Base-by-base conservation (phyloP, 2,888 invertebrate species). In the Parascotia fuliginaria region DNA sequence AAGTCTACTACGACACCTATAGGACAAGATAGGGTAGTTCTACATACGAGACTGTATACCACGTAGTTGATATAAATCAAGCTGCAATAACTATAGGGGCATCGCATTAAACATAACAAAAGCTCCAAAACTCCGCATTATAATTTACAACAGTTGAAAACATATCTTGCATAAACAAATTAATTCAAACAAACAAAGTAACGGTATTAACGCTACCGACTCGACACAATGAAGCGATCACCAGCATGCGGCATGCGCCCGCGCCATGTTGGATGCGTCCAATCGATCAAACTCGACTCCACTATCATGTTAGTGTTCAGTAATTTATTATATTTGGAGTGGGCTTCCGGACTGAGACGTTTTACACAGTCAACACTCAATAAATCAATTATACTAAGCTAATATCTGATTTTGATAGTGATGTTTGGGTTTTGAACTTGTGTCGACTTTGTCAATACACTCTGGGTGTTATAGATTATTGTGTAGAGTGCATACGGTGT, bases 261-360 rank as follows among this genome's bases (percentile, higher is more conserved):
- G 71, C 24, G 81, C 83, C 84, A 83, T 81, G 63, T 82, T 81
- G 79, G 60, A 70, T 76, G 75, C 79, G 80, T 78, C 72, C 77
- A 72, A 85, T 86, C 85, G 82, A 87, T 87, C 86, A 85, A 31
- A 56, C 58, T 40, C 53, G 60, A 60, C 78, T 66, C 75, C 63
- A 73, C 83, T 85, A 85, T 83, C 81, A 70, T 64, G 70, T 63
- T 70, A 51, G 64, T 77, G 79, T 72, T 76, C 81, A 74, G 75
- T 87, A 84, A 87, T 88, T 84, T 85, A 87, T 89, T 85, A 87
- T 84, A 84, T 85, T 84, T 83, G 79, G 77, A 79, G 77, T 77
- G 73, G 78, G 83, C 84, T 85, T 87, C 87, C 89, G 89, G 87
- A 83, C 74, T 75, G 42, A 31, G 32, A 66, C 67, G 31, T 70